phyloP scores from a whole-genome alignment of 2,888 invertebrate genomes.

The Brachypalpus laphriformis region DNA sequence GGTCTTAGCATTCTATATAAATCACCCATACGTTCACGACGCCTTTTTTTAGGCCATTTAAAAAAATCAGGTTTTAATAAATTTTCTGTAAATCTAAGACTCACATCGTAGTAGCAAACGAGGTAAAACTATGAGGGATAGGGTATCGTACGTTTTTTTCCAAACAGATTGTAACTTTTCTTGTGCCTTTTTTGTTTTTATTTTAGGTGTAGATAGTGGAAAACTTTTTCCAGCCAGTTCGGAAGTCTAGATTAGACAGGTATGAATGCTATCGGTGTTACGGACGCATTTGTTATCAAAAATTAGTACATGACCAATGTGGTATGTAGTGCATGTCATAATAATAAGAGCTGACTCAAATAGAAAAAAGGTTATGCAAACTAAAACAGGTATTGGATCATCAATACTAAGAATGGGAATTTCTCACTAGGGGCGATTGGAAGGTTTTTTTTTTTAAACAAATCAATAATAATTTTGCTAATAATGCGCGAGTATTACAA shows the following conservation, averaged over 20 bases:
- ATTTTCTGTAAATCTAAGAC: too few relatives aligned
- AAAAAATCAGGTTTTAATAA: too few relatives aligned
- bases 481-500: constrained; percentile 12
- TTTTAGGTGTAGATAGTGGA: constrained; percentile 1
- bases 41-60: too few relatives aligned
- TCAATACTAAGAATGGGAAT: neutral
- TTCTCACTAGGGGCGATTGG: neutral
- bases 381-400: constrained; percentile 11
- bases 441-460: neutral
- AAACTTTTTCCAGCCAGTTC: neutral
- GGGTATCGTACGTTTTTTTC: too few relatives aligned
- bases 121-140: too few relatives aligned
- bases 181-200: too few relatives aligned
- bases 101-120: too few relatives aligned
- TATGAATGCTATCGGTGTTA: neutral
- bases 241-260: neutral
- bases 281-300: neutral
- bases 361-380: neutral
- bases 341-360: constrained; percentile 5
- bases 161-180: too few relatives aligned
- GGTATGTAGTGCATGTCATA: neutral
- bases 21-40: too few relatives aligned
- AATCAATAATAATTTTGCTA: constrained; percentile 23
- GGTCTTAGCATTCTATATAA: too few relatives aligned
- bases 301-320: neutral